phyloP scores from a whole-genome alignment of 1,140 invertebrate genomes.

The Aricia agestis region DNA sequence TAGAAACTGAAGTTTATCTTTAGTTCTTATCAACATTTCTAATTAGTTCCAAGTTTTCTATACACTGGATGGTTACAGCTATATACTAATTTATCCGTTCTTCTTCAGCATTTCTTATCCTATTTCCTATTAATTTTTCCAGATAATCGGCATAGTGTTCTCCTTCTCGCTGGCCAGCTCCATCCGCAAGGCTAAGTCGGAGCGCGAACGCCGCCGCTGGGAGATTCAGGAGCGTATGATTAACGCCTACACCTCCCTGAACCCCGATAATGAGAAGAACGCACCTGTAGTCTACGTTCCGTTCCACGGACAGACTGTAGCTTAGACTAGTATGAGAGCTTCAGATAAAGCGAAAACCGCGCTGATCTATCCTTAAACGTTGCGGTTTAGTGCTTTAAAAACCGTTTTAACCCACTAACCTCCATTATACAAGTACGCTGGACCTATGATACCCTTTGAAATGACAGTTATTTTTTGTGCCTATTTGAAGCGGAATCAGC shows the following conservation, averaged over 20 bases:
- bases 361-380: not conserved
- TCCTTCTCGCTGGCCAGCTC: slow-evolving; percentile 89
- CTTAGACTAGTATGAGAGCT: slow-evolving; percentile 35
- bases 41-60: too few relatives aligned
- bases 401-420: too few relatives aligned
- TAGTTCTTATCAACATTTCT: too few relatives aligned
- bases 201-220: slow-evolving; percentile 82
- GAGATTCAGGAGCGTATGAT: slow-evolving; percentile 76
- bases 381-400: too few relatives aligned
- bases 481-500: too few relatives aligned
- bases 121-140: slow-evolving; percentile 43
- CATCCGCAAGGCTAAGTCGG: slow-evolving; percentile 86
- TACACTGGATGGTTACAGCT: too few relatives aligned
- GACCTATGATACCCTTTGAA: too few relatives aligned
- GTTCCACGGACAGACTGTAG: slow-evolving; percentile 61
- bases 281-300: slow-evolving; percentile 69
- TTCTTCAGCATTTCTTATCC: too few relatives aligned
- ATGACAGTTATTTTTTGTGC: too few relatives aligned
- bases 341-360: not conserved
- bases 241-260: slow-evolving; percentile 65
- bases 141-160: slow-evolving; percentile 91
- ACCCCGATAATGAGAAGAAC: slow-evolving; percentile 53
- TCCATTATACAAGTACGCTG: too few relatives aligned
- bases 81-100: too few relatives aligned
- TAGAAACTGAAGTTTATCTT: too few relatives aligned